Percentiles rank a stretch among this genome's conserved stretches.
Conservation (phyloP, 1,140 invertebrate species). For the Pteromalus puparum region DNA sequence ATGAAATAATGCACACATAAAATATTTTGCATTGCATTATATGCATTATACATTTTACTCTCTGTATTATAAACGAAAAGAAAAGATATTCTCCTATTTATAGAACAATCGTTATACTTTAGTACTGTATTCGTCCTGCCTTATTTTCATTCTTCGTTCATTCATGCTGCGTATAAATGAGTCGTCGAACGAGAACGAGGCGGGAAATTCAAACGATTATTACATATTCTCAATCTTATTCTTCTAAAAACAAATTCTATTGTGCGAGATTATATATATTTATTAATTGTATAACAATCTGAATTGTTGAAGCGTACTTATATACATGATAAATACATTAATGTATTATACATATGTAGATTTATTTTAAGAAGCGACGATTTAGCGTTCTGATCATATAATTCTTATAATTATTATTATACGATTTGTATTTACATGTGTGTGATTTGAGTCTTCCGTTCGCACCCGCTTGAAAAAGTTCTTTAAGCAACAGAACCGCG, state of each 20-base stretch:
- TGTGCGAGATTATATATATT: constrained; percentile 18
- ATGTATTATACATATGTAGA: constrained; percentile 1
- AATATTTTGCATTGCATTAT: constrained; percentile 51
- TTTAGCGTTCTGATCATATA: neutral
- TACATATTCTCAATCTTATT: constrained; percentile 2
- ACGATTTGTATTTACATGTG: constrained; percentile 32
- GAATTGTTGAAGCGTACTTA: constrained; percentile 20
- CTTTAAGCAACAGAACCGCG: neutral
- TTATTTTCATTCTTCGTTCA: neutral
- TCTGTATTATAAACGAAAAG: neutral
- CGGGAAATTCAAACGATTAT: neutral
- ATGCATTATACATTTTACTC: constrained; percentile 48
- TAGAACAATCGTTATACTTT: neutral
- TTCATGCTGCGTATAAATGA: neutral
- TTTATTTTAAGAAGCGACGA: constrained; percentile 13
- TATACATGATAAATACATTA: neutral
- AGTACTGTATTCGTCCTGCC: neutral
- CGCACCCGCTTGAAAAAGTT: constrained; percentile 35
- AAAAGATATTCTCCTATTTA: constrained; percentile 28
- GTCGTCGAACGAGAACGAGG: neutral
- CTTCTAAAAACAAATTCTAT: constrained; percentile 15
- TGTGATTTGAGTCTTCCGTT: constrained; percentile 53
- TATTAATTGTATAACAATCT: neutral
- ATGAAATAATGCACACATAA: constrained; percentile 28
- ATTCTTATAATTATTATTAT: constrained; percentile 26